Base-by-base conservation (phyloP, 2,797 vertebrate genomes). In the Syngnathus rostellatus region DNA sequence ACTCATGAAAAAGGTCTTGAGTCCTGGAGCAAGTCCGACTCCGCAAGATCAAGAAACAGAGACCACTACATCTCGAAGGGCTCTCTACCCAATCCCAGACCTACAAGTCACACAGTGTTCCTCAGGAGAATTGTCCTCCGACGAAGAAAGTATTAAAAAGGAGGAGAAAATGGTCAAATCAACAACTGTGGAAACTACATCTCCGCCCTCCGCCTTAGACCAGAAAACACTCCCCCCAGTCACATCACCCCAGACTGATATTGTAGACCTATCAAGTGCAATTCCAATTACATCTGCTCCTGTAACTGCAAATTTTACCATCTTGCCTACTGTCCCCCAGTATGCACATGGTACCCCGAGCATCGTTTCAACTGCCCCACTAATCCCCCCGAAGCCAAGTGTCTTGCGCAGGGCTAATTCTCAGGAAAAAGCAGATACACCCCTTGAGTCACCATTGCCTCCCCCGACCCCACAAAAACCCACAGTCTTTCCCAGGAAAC, bases 41-140 rank as follows among this genome's bases (percentile, higher is more conserved):
- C 93, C 94, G 46, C 77, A 85, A 62, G 75, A 81, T 59, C 81
- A 90, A 67, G 89, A 79, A 61, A 63, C 70, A 3, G 91, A 89
- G 71, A 82, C 66, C 45, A 67, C 76, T 16, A 86, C 88, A 60
- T 85, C 82, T 65, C 92, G 88, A 84, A 92, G 89, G 68, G 81
- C 92, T 69, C 91, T 94, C 45, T 90, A 92, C 64, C 93, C 95
- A 65, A 98, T 99, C 77, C 98, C 98, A 77, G 96, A 99, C 88
- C 91, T 99, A 77, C 98, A 88, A 86, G 97, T 99, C 80, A 99
- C 96, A 3, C 96, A 99, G 66, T 98, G 98, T 77, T 99, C 98
- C 78, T 97, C 98, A 64, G 85, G 92, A 85, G 98, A 99, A 84
- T 73, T 93, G 64, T 96, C 95, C 75, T 93, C 93, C 71, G 96